Conservation (phyloP, 2,797 vertebrate species). For the Staurois parvus region DNA sequence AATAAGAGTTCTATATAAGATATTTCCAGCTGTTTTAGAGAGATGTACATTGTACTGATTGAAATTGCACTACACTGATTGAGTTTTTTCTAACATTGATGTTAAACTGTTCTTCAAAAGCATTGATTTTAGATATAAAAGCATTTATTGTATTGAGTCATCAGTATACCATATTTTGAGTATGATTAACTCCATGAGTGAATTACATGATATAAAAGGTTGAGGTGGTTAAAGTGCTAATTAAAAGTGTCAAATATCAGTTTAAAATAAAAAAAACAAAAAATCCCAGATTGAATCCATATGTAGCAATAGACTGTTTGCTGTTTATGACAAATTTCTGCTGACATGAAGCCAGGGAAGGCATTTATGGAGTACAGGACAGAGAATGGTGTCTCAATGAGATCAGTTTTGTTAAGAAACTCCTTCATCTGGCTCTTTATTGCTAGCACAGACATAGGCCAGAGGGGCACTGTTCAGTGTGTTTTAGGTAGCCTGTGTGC, state of each 20-base stretch:
- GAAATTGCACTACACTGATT: background rate
- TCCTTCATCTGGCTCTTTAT: no score
- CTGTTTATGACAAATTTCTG: background rate
- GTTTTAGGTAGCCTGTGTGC: background rate
- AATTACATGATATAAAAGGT: background rate
- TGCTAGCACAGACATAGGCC: background rate
- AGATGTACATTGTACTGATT: slow-evolving; percentile 19
- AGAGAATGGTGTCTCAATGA: background rate
- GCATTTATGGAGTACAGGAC: no score
- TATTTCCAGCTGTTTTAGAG: background rate
- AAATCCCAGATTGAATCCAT: background rate
- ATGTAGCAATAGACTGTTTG: background rate
- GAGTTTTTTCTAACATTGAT: background rate
- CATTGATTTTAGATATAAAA: background rate
- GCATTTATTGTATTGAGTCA: background rate
- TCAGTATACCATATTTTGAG: slow-evolving; percentile 1
- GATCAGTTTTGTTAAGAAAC: no score
- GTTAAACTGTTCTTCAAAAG: background rate
- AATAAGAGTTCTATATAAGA: background rate
- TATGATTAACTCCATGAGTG: background rate
- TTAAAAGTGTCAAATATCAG: background rate
- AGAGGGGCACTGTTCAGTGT: background rate
- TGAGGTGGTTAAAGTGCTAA: background rate
- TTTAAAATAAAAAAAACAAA: background rate
- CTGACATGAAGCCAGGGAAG: background rate